Evolutionary conservation across 2,888 invertebrate genomes (phyloP), one percentile per base, ranked within the genome.

Genomic region (Heteropelma amictum): DNA sequence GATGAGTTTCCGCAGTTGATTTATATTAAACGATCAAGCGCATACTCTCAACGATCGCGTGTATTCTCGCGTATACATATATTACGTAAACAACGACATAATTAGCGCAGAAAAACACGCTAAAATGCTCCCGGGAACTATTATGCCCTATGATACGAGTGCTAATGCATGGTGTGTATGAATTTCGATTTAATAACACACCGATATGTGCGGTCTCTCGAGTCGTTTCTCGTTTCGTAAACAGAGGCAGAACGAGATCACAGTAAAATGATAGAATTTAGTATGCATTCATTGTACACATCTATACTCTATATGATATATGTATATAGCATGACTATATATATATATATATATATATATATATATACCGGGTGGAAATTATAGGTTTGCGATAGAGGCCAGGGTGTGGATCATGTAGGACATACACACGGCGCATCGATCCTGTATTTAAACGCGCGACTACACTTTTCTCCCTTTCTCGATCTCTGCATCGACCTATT

Each of bases 381-480:
- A 71, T 42, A 71, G 28, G 54, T 61, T 47, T 61, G 67, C 45
- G 54, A 68, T 75, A 42, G 61, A 54, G 71, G 56, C 61, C 75
- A 75, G 71, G 75, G 75, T 63, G 75, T 75, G 75, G 75, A 71
- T 6, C 49, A 3, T 47, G 21, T 30, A 30, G 12, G 30, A 35
- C 38, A 28, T 10, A 61, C 28, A 38, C 38, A 12, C 19, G 14
- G 26, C 42, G 35, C 26, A 42, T 64, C 51, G 73, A 74, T 30
- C 17, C 61, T 56, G 38, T 49, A 61, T 61, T 51, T 68, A n/a
- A n/a, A n/a, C 67, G 75, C 75, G 67, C 75, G 75, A 75, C 61
- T 67, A 71, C 69, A 71, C 70, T 54, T 63, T 71, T 56, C 70
- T 54, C 49, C 60, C 53, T 49, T 33, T 49, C 67, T 58, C 56